These are phyloP conservation scores for Corythoichthys intestinalis DNA, from an alignment of 2,113 vertebrate species.

Conservation along the genomic window DNA sequence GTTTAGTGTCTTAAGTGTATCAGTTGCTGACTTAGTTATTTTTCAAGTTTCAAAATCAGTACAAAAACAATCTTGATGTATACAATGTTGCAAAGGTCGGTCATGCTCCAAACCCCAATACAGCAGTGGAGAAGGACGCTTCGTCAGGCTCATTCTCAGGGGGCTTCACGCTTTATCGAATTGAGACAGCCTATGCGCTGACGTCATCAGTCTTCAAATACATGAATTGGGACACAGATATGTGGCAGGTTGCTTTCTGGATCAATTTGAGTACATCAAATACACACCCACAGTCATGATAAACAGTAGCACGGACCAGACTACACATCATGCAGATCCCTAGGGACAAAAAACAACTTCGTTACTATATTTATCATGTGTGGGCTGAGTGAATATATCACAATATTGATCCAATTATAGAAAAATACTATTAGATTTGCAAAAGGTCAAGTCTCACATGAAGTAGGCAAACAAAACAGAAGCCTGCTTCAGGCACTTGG, in stretches of 20 bases:
- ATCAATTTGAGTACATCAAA: slow-evolving; percentile 23
- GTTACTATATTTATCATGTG: slow-evolving; percentile 26
- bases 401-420: slow-evolving; percentile 34
- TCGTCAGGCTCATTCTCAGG: no score
- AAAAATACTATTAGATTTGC: slow-evolving; percentile 30
- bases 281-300: slow-evolving; percentile 4
- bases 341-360: neutral
- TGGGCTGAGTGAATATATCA: slow-evolving; percentile 22
- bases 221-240: slow-evolving; percentile 17
- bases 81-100: no score
- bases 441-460: slow-evolving; percentile 37
- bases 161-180: no score
- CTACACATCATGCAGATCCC: slow-evolving; percentile 22
- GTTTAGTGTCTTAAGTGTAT: no score
- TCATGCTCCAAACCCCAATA: no score
- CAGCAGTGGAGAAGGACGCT: no score
- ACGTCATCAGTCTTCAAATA: neutral
- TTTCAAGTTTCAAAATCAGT: no score
- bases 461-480: slow-evolving; percentile 30
- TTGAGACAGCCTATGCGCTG: neutral
- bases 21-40: no score
- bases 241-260: slow-evolving; percentile 55
- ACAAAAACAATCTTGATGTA: no score
- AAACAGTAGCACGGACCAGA: slow-evolving; percentile 1
- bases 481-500: slow-evolving; percentile 19